Base-by-base conservation (phyloP, 2,888 invertebrate genomes). In the Agrypnus murinus region DNA sequence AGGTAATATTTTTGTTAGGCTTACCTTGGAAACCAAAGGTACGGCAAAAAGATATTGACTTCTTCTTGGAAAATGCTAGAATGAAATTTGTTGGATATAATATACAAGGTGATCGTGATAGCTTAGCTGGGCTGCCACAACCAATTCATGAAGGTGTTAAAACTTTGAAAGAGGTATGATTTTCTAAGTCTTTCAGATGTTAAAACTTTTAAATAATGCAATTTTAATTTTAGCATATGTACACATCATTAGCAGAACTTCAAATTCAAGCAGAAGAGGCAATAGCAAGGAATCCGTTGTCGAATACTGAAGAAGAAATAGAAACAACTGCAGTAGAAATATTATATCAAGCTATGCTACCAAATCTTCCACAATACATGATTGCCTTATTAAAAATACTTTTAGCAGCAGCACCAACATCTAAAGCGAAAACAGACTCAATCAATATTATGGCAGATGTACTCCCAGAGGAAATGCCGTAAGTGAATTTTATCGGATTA, bases 361-460 rank as follows among this genome's bases (percentile, higher is more conserved):
- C 98, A 0, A 96, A 96, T 86, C 88, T 99, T 79, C 97, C 98
- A 8, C 98, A 99, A 82, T 98, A 98, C 82, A 97, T 98, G 93
- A 99, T 99, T 82, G 97, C 98, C 17, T 85, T 99, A 64, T 87
- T 99, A 59, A 99, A 99, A 88, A 96, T 99, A 78, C 88, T 99
- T 66, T 88, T 99, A 66, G 99, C 99, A 32, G 98, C 99, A 64
- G 97, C 98, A 36, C 99, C 99, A 3, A 98, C 98, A n/a, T 97
- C 97, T n/a, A 98, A 98, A 87, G 93, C 96, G 4, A 98, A 98
- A 87, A 96, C 94, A 8, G 99, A 99, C 83, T 97, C 98, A 58
- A 96, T 99, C 80, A 99, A 99, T 85, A 98, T 99, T 48, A 93
- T 99, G 91, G 95, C 97, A 43, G 99, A 99, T 86, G 95, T 99